These are phyloP conservation scores for Oostethus manadensis DNA, from an alignment of 2,113 vertebrate species.

Conservation along the genomic window DNA sequence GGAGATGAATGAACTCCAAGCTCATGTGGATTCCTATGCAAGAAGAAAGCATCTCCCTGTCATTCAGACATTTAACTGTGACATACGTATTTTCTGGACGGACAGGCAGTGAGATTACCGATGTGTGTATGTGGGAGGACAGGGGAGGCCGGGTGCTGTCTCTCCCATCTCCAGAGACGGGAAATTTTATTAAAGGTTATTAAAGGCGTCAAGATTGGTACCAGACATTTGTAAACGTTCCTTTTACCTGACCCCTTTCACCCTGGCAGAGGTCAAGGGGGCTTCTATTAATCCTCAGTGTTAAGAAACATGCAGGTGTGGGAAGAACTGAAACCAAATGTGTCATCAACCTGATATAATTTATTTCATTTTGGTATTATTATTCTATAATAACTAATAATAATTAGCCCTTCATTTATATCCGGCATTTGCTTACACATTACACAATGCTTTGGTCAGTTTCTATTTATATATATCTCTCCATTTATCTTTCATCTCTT, in stretches of 20 bases:
- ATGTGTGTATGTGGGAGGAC: conserved; percentile 45
- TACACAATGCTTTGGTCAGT: no score
- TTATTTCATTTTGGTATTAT: background rate
- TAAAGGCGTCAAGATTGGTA: conserved; percentile 35
- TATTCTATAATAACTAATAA: no score
- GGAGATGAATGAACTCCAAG: conserved; percentile 73
- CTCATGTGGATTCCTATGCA: conserved; percentile 53
- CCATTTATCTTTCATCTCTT: no score
- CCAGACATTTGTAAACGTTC: conserved; percentile 49
- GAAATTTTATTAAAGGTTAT: conserved; percentile 55
- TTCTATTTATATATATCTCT: no score
- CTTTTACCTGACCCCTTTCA: conserved; percentile 42
- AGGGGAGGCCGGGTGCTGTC: conserved; percentile 35
- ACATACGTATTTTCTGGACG: conserved; percentile 19
- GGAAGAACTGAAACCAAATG: conserved; percentile 33
- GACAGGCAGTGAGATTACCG: conserved; percentile 25
- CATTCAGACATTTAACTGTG: conserved; percentile 20
- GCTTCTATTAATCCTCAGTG: conserved; percentile 60
- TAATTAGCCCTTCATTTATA: no score
- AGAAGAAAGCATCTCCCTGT: conserved; percentile 20
- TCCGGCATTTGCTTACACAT: no score
- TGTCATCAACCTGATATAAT: background rate
- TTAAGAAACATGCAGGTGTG: conserved; percentile 55
- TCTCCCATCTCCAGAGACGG: conserved; percentile 38
- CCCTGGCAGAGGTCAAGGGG: conserved; percentile 47